phyloP scores from a whole-genome alignment of 2,113 vertebrate genomes.

The Tichodroma muraria region DNA sequence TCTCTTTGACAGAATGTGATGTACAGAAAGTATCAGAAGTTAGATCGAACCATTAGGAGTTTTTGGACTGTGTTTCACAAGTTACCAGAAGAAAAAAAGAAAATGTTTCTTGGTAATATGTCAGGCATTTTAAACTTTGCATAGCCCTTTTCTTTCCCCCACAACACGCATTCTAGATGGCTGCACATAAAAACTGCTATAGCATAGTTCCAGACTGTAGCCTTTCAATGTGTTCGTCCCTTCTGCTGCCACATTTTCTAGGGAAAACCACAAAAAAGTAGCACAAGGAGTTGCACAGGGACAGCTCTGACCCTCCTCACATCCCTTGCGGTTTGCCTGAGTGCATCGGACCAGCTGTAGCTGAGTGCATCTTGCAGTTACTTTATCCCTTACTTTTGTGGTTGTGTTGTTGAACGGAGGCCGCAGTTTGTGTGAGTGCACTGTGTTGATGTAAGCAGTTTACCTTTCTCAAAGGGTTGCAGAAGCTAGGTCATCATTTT shows the following conservation, averaged over 20 bases:
- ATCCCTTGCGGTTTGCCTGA: not conserved
- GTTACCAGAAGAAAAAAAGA: constrained; percentile 64
- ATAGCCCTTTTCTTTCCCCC: not conserved
- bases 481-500: not conserved
- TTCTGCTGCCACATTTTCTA: not conserved
- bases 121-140: not conserved
- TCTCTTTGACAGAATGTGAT: constrained; percentile 19
- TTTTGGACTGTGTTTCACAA: constrained; percentile 69
- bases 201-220: not conserved
- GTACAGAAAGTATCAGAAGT: not conserved
- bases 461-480: not conserved
- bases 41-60: constrained; percentile 51
- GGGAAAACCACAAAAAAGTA: not conserved
- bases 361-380: not conserved
- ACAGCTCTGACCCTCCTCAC: not conserved
- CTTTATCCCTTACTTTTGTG: not conserved
- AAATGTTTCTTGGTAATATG: constrained; percentile 62
- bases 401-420: not conserved
- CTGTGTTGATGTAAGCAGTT: not conserved
- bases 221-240: not conserved
- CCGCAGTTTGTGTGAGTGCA: not conserved
- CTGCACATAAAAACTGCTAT: not conserved
- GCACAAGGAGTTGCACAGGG: not conserved
- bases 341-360: not conserved
- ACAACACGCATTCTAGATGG: not conserved